These are phyloP conservation scores for Hipparchia semele DNA, from an alignment of 2,888 invertebrate species.

Conservation along the genomic window DNA sequence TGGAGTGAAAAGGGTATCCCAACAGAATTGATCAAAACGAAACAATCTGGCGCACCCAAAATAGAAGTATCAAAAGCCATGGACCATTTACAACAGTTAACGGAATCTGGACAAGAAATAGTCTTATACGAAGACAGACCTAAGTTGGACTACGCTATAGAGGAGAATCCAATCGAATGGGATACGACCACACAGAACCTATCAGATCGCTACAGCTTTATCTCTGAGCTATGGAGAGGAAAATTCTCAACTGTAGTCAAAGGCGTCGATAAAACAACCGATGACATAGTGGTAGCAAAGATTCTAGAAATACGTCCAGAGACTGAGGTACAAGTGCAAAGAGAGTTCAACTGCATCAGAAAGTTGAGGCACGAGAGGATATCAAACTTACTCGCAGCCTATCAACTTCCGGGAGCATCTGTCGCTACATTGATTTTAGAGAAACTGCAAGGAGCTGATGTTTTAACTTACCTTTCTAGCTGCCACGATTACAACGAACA, in stretches of 20 bases:
- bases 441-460: constrained; percentile 95
- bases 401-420: constrained; percentile 86
- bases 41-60: constrained; percentile 86
- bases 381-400: constrained; percentile 88
- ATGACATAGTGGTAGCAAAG: constrained; percentile 92
- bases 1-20: constrained; percentile 96
- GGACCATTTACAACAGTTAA: constrained; percentile 92
- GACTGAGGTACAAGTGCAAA: constrained; percentile 85
- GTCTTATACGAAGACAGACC: constrained; percentile 85
- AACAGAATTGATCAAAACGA: constrained; percentile 88
- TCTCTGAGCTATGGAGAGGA: constrained; percentile 93
- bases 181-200: constrained; percentile 83
- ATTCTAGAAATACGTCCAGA: constrained; percentile 87
- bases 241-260: constrained; percentile 94
- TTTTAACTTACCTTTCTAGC: constrained; percentile 93
- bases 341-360: constrained; percentile 93
- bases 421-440: constrained; percentile 90
- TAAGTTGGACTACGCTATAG: constrained; percentile 88
- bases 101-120: constrained; percentile 90
- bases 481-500: constrained; percentile 97
- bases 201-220: constrained; percentile 91
- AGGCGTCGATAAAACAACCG: constrained; percentile 87
- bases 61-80: constrained; percentile 92
- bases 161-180: constrained; percentile 90
- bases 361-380: constrained; percentile 95